Base-by-base conservation (phyloP, 2,113 vertebrate species). In the Ageneiosus marmoratus region DNA sequence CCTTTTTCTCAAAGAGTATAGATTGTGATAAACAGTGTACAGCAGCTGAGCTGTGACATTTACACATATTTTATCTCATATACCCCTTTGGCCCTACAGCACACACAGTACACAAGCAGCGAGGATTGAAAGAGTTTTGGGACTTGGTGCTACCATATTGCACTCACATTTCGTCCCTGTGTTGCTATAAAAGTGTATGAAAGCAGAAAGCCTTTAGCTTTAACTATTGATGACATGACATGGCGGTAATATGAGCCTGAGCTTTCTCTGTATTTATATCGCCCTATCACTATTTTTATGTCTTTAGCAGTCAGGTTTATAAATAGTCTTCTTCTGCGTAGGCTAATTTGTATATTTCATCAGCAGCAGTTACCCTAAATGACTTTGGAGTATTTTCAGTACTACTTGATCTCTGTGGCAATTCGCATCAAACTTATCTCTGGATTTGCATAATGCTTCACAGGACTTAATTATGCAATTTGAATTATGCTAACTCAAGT, bases 391-490 rank as follows among this genome's bases (percentile, higher is more conserved):
- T 84, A 34, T 76, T 55, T 62, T 67, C 41, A 81, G 56, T 50
- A 18, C 51, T 79, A 44, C 53, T 82, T 82, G 12, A 67, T 82
- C 56, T 84, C 75, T 24, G 16, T 77, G 83, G 53, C 80, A 70
- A 83, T 76, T 81, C 13, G 51, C 50, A 60, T 74, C 74, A 69
- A 85, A 48, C 80, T 4, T 34, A 70, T 77, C 62, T 77, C 46
- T 83, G 75, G 83, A 79, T 81, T 86, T 83, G 84, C 86, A 65
- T 81, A 83, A 84, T 74, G 50, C 85, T 83, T 84, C 83, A 86
- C 83, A 78, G 78, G 83, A 83, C 82, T 86, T 79, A 41, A 86
- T 84, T 86, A 85, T 83, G 78, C 84, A 81, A 87, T 87, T 74
- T 79, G 77, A 74, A 81, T 87, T 87, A 85, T 76, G 78, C 63